Conservation (phyloP, 2,888 invertebrate genomes). For the Oasisia sp. region DNA sequence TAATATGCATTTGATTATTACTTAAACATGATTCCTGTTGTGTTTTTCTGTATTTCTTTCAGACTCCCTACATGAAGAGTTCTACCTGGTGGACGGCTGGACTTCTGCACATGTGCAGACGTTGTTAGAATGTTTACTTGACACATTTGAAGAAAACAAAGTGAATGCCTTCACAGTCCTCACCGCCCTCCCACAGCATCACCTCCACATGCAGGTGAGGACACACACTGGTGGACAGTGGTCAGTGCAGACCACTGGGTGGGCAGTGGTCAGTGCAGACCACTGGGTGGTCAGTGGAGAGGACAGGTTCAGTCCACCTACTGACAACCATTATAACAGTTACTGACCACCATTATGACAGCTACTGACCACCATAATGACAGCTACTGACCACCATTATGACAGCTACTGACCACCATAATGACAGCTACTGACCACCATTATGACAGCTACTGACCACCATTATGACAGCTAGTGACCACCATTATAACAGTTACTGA, state of each 20-base stretch:
- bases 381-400: too few species aligned
- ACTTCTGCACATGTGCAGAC: conserved; percentile 41
- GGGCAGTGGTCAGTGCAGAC: too few species aligned
- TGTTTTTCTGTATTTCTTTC: neutral
- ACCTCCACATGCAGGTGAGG: conserved; percentile 18
- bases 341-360: too few species aligned
- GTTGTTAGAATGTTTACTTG: conserved; percentile 56
- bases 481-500: too few species aligned
- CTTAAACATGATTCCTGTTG: neutral
- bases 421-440: too few species aligned
- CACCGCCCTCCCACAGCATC: conserved; percentile 28
- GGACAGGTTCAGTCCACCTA: too few species aligned
- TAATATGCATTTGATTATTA: neutral
- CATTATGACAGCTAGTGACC: too few species aligned
- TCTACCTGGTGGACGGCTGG: conserved; percentile 23
- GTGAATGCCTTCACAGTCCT: conserved; percentile 51
- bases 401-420: too few species aligned
- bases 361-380: too few species aligned
- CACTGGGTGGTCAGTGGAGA: too few species aligned
- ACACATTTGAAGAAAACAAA: conserved; percentile 63
- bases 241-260: neutral
- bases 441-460: too few species aligned
- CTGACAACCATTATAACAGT: too few species aligned
- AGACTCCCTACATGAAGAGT: neutral
- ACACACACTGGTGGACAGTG: neutral